A percentile compares a stretch with the other conserved stretches of the same genome.
Conservation (phyloP, 2,797 vertebrate genomes). For the Cyprinodon diabolis region DNA sequence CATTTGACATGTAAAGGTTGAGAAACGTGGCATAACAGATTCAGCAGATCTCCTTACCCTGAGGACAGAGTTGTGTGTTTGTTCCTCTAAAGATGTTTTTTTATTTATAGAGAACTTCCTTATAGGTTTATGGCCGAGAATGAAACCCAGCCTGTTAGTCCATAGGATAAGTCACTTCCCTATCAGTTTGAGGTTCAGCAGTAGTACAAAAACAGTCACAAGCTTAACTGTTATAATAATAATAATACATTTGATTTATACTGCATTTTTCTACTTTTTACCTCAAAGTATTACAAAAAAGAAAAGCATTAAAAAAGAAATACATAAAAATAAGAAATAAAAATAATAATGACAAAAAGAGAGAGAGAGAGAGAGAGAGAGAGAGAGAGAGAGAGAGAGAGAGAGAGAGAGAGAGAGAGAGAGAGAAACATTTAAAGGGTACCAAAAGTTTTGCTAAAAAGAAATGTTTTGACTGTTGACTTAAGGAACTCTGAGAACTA, state of each 20-base stretch:
- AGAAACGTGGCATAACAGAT: neutral
- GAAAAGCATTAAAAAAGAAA: no score
- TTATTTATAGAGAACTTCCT: neutral
- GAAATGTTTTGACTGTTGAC: neutral
- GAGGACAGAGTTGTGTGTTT: neutral
- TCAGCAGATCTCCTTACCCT: neutral
- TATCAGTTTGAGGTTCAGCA: neutral
- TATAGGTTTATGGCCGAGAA: neutral
- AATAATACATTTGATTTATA: no score
- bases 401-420: no score
- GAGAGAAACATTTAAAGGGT: no score
- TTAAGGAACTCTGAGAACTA: neutral
- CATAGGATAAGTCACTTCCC: neutral
- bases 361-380: no score
- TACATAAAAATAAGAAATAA: no score
- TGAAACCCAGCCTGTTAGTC: neutral
- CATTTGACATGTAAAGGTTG: no score
- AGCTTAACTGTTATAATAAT: neutral
- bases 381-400: no score
- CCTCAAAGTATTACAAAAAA: no score
- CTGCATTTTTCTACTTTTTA: no score
- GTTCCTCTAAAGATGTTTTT: constrained; percentile 7
- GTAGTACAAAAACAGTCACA: neutral
- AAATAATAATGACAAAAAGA: no score
- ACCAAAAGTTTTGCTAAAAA: no score